phyloP scores from a whole-genome alignment of 2,888 invertebrate species.

The Tromatobia lineatoria region DNA sequence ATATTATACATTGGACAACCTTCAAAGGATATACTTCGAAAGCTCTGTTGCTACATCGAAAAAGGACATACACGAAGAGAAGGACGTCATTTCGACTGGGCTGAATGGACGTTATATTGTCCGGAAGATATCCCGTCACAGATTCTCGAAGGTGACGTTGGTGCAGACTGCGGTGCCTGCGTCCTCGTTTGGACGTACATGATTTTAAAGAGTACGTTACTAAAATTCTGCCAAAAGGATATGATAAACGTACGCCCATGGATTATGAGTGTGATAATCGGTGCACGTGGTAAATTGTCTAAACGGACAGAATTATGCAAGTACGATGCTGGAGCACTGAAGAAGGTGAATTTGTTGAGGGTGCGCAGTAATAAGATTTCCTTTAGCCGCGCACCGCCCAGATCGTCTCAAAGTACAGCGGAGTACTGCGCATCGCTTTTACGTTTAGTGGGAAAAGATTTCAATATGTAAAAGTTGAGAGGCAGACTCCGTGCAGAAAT shows the following conservation, averaged over 20 bases:
- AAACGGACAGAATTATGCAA: neutral
- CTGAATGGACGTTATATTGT: conserved; percentile 28
- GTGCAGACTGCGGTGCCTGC: conserved; percentile 26
- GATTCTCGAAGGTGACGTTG: neutral
- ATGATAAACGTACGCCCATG: conserved; percentile 14
- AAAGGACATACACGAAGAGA: conserved; percentile 34
- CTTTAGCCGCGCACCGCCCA: neutral
- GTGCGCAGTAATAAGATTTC: neutral
- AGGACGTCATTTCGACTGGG: conserved; percentile 26
- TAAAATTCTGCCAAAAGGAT: neutral
- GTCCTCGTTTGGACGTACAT: conserved; percentile 29
- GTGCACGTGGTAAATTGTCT: neutral
- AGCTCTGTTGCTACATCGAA: conserved; percentile 21
- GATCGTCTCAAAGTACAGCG: conserved; percentile 23
- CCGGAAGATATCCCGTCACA: conserved; percentile 19
- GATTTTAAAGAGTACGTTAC: neutral
- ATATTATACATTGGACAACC: conserved; percentile 33
- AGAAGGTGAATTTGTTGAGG: conserved; percentile 16
- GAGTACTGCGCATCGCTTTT: conserved; percentile 16
- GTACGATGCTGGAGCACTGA: conserved; percentile 5
- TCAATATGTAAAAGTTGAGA: conserved; percentile 1
- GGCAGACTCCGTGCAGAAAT: neutral
- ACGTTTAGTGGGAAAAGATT: neutral
- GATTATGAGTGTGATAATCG: conserved; percentile 30
- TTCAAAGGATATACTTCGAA: neutral